Evolutionary conservation across 2,888 invertebrate species (phyloP).

Genomic region (Mimachlamys varia): DNA sequence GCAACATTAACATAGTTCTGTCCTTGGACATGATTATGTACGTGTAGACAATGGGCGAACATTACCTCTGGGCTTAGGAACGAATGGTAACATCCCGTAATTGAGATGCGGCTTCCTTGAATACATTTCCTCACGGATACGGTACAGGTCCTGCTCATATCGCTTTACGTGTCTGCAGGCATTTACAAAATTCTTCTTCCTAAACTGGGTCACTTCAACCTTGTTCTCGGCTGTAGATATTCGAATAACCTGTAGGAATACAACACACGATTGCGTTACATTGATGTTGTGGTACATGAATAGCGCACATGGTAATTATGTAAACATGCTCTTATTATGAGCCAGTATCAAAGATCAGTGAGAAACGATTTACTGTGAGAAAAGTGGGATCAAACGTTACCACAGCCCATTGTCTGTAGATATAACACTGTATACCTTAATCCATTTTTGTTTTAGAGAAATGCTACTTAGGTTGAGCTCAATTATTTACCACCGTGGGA

Average conservation of each 20-base stretch:
- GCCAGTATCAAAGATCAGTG: not conserved
- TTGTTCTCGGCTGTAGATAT: conserved; percentile 60
- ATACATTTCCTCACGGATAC: conserved; percentile 54
- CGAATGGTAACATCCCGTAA: conserved; percentile 59
- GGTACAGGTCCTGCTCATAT: conserved; percentile 53
- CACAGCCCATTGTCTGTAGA: not conserved
- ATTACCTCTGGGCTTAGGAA: not conserved
- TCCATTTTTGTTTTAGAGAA: not conserved
- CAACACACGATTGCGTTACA: not conserved
- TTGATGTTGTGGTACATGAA: not conserved
- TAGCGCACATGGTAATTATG: not conserved
- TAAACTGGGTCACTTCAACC: conserved; percentile 51
- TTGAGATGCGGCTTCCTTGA: conserved; percentile 57
- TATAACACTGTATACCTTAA: not conserved
- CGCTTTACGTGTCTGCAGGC: conserved; percentile 53
- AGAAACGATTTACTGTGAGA: not conserved
- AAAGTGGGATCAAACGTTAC: not conserved
- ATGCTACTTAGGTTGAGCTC: not conserved
- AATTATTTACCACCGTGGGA: not conserved
- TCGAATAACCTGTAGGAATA: conserved; percentile 56
- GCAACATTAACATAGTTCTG: too few relatives aligned
- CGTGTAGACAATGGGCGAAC: not conserved
- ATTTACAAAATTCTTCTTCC: conserved; percentile 44
- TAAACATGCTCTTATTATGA: not conserved
- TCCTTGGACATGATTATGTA: too few relatives aligned